These are phyloP conservation scores for Lamproptera curius DNA, from an alignment of 2,888 invertebrate genomes.

Conservation along the genomic window DNA sequence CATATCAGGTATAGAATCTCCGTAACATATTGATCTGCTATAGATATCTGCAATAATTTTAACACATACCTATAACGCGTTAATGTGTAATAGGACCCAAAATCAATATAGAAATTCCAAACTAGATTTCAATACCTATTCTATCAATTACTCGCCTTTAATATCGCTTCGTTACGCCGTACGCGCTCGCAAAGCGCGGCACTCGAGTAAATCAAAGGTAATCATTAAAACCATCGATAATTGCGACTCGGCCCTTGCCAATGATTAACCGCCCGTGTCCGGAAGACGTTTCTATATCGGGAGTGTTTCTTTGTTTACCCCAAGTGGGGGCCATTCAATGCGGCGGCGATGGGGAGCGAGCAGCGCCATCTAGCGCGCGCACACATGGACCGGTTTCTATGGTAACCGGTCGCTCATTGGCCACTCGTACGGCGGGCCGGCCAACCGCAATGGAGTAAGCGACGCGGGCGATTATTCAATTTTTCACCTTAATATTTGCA, in stretches of 20 bases:
- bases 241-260: conserved; percentile 1
- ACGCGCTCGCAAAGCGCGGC: too few species aligned
- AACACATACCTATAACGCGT: too few species aligned
- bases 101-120: too few species aligned
- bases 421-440: conserved; percentile 47
- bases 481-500: conserved; percentile 39
- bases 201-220: not conserved
- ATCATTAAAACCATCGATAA: conserved; percentile 11
- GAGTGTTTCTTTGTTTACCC: conserved; percentile 5
- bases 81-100: too few species aligned
- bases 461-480: conserved; percentile 38
- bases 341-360: conserved; percentile 4
- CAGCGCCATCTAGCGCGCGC: conserved; percentile 59
- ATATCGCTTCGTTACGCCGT: too few species aligned
- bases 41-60: too few species aligned
- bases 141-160: too few species aligned
- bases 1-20: too few species aligned
- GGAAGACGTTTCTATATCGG: not conserved
- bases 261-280: conserved; percentile 6
- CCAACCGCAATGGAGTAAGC: conserved; percentile 43
- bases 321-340: conserved; percentile 6
- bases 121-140: too few species aligned
- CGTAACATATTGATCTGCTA: too few species aligned
- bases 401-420: conserved; percentile 70
- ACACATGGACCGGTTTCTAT: conserved; percentile 52